phyloP scores from a whole-genome alignment of 2,888 invertebrate genomes.

The Archips crataeganus region DNA sequence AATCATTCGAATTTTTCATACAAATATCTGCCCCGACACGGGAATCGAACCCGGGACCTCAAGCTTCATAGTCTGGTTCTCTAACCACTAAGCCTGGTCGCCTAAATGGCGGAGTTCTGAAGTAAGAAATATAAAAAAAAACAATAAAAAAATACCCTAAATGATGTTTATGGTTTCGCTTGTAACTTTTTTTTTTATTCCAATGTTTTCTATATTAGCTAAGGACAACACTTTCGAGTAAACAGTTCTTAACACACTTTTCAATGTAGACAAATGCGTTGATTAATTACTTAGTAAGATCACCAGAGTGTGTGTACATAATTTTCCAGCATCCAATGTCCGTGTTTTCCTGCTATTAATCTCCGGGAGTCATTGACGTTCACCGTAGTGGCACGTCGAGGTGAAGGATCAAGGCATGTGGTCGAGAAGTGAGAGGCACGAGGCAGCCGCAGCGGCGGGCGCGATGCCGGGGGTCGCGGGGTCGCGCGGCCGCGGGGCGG shows the following conservation, averaged over 20 bases:
- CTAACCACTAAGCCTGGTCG: too few relatives aligned
- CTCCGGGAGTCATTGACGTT: constrained; percentile 34
- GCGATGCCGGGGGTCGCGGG: constrained; percentile 50
- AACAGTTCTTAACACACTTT: not conserved
- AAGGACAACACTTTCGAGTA: too few relatives aligned
- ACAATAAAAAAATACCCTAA: too few relatives aligned
- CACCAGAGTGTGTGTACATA: not conserved
- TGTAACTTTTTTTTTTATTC: too few relatives aligned
- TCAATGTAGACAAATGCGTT: not conserved
- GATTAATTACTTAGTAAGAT: not conserved
- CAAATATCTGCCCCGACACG: too few relatives aligned
- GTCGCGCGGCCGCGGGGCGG: constrained; percentile 50
- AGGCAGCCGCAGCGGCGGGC: constrained; percentile 42
- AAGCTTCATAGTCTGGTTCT: too few relatives aligned
- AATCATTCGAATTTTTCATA: too few relatives aligned
- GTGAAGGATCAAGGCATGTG: constrained; percentile 34
- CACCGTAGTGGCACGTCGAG: constrained; percentile 12
- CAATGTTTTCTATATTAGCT: too few relatives aligned
- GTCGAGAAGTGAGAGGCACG: constrained; percentile 27
- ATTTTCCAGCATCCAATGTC: constrained; percentile 3
- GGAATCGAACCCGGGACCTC: too few relatives aligned
- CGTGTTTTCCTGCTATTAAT: constrained; percentile 18
- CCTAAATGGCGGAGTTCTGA: too few relatives aligned
- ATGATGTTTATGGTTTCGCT: too few relatives aligned
- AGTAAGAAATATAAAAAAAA: too few relatives aligned